These are phyloP conservation scores for Pachydiplax longipennis DNA, from an alignment of 2,888 invertebrate genomes.

Conservation along the genomic window DNA sequence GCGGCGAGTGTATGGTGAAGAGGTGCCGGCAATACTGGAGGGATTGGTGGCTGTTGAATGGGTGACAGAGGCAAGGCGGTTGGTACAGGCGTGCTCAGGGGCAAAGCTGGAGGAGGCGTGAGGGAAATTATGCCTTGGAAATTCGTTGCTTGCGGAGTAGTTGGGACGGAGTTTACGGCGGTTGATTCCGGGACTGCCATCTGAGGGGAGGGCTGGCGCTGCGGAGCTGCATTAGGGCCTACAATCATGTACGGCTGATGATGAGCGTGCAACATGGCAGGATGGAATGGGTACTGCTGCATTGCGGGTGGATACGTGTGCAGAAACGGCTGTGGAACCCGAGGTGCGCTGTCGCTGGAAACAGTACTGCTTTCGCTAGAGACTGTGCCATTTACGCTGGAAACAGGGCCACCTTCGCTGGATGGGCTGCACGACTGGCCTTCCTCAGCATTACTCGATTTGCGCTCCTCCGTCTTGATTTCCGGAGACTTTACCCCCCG, in stretches of 20 bases:
- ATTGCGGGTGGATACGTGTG: background rate
- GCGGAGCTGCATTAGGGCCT: background rate
- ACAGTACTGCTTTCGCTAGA: background rate
- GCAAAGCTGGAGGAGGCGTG: background rate
- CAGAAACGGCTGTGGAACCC: background rate
- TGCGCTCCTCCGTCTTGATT: background rate
- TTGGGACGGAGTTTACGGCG: background rate
- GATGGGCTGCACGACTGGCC: background rate
- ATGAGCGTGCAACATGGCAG: slow-evolving; percentile 1
- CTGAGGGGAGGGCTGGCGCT: background rate
- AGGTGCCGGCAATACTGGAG: background rate
- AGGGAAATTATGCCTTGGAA: slow-evolving; percentile 16
- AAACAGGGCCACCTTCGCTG: background rate
- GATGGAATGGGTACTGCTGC: slow-evolving; percentile 11
- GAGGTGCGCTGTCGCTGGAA: background rate
- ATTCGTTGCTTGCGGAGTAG: background rate
- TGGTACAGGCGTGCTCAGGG: background rate
- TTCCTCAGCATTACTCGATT: background rate
- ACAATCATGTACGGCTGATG: background rate
- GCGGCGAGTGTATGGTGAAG: slow-evolving; percentile 29
- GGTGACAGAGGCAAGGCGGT: background rate
- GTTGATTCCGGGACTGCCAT: background rate
- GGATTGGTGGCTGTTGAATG: background rate
- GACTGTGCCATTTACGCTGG: too few relatives aligned
- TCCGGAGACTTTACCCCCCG: background rate